Conservation (phyloP, 2,797 vertebrate genomes). For the Philypnodon macrostomus region DNA sequence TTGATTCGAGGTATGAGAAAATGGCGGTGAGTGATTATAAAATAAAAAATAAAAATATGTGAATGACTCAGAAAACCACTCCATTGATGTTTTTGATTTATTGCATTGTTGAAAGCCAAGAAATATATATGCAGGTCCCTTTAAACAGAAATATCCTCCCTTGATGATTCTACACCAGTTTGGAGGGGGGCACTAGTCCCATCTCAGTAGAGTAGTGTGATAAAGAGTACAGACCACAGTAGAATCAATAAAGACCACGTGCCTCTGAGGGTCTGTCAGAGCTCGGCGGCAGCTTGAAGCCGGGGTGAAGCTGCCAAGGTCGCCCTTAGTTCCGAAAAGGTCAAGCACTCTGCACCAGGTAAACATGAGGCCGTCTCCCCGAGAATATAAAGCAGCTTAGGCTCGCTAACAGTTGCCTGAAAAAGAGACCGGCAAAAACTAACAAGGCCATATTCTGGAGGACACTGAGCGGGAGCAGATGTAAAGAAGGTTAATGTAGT, state of each 20-base stretch:
- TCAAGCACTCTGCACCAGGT: constrained; percentile 55
- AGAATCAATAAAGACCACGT: constrained; percentile 62
- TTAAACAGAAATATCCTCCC: no score
- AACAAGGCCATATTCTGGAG: constrained; percentile 39
- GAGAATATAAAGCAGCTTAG: constrained; percentile 67
- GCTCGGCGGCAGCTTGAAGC: constrained; percentile 50
- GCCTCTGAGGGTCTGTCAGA: constrained; percentile 50
- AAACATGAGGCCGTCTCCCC: constrained; percentile 56
- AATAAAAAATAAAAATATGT: no score
- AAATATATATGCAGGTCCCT: no score
- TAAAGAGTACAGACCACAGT: constrained; percentile 66
- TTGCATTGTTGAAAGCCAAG: no score
- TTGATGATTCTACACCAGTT: no score
- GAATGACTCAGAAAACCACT: no score
- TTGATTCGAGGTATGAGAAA: no score
- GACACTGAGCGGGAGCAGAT: constrained; percentile 13
- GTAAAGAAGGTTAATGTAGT: constrained; percentile 44
- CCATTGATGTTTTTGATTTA: no score
- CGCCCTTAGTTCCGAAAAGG: constrained; percentile 63
- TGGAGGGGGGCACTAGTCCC: no score
- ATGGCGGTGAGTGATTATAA: no score
- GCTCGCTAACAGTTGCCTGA: constrained; percentile 36
- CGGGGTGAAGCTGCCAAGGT: constrained; percentile 56
- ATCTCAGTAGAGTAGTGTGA: constrained; percentile 42
- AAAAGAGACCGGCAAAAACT: constrained; percentile 56